A percentile compares a stretch with the other conserved stretches of the same genome.
phyloP scores from a whole-genome alignment of 1,140 invertebrate genomes.

The Drosophila parvula region DNA sequence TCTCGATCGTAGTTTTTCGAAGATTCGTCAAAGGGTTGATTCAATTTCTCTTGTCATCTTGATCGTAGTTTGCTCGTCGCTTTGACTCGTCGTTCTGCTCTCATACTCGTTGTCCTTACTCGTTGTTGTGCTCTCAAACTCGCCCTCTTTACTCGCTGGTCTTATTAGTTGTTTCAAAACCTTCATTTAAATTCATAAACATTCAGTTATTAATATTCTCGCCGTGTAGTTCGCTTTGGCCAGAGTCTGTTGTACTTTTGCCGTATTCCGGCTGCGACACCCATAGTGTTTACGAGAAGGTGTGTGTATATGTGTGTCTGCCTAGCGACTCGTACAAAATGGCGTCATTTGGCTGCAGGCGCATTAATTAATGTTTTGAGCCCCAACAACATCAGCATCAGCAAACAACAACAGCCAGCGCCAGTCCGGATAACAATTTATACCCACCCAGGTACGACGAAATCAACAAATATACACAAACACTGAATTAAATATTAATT shows the following conservation, averaged over 20 bases:
- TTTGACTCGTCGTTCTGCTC: too few relatives aligned
- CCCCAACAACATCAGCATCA: constrained; percentile 52
- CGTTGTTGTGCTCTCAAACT: not conserved
- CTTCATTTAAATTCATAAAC: too few relatives aligned
- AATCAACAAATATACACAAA: constrained; percentile 3
- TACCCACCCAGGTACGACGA: not conserved
- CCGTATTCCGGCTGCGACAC: constrained; percentile 20
- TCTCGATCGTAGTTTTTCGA: not conserved
- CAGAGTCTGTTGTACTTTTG: constrained; percentile 53
- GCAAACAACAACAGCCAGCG: constrained; percentile 34
- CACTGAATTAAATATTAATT: constrained; percentile 13
- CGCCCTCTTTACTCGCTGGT: not conserved
- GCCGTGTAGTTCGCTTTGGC: not conserved
- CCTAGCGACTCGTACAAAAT: constrained; percentile 60
- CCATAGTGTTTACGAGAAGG: not conserved
- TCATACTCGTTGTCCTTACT: not conserved
- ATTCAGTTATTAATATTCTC: not conserved
- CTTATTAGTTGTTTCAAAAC: too few relatives aligned
- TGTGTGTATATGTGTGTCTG: constrained; percentile 25
- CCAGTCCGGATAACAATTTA: constrained; percentile 37
- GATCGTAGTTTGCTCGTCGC: too few relatives aligned
- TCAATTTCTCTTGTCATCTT: too few relatives aligned
- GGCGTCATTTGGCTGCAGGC: constrained; percentile 76
- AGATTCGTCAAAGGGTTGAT: too few relatives aligned
- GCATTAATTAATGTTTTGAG: constrained; percentile 79